Percentiles rank a stretch among this genome's conserved stretches.
These are phyloP conservation scores for Temnothorax ravouxi DNA, from an alignment of 2,888 invertebrate genomes.

Conservation along the genomic window DNA sequence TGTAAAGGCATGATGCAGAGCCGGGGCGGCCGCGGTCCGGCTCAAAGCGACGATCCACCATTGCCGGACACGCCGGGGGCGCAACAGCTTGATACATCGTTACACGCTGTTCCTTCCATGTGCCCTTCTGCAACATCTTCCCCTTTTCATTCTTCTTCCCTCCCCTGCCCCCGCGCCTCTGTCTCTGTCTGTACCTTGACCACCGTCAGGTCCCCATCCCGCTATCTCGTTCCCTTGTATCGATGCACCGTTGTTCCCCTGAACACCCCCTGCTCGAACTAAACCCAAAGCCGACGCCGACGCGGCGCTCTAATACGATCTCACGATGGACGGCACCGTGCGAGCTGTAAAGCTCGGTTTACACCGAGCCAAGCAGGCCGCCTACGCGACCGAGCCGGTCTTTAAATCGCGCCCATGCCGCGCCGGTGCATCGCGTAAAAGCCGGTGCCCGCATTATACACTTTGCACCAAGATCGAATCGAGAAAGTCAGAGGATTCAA, in stretches of 20 bases:
- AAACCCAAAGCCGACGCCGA: constrained; percentile 72
- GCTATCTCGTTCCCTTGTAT: constrained; percentile 35
- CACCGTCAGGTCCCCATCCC: constrained; percentile 32
- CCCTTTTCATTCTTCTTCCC: constrained; percentile 49
- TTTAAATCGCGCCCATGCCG: constrained; percentile 69
- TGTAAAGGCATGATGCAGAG: constrained; percentile 84
- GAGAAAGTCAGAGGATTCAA: not conserved
- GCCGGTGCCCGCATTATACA: constrained; percentile 21
- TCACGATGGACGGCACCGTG: constrained; percentile 75
- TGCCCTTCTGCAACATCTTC: constrained; percentile 63
- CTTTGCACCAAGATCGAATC: constrained; percentile 19
- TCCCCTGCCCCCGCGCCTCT: constrained; percentile 6
- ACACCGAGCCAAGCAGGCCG: constrained; percentile 68
- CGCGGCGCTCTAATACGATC: constrained; percentile 74
- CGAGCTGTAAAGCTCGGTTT: constrained; percentile 74
- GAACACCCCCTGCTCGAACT: constrained; percentile 58
- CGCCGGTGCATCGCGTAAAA: constrained; percentile 42
- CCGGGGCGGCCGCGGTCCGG: constrained; percentile 80
- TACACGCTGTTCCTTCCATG: constrained; percentile 85
- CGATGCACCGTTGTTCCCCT: constrained; percentile 47
- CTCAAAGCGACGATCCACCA: constrained; percentile 85
- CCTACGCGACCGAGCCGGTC: constrained; percentile 73
- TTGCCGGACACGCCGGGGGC: constrained; percentile 86
- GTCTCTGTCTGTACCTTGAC: constrained; percentile 28
- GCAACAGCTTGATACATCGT: constrained; percentile 86